These are phyloP conservation scores for Dendronephthya gigantea DNA, from an alignment of 64 coral and sea anemone species.

Conservation along the genomic window DNA sequence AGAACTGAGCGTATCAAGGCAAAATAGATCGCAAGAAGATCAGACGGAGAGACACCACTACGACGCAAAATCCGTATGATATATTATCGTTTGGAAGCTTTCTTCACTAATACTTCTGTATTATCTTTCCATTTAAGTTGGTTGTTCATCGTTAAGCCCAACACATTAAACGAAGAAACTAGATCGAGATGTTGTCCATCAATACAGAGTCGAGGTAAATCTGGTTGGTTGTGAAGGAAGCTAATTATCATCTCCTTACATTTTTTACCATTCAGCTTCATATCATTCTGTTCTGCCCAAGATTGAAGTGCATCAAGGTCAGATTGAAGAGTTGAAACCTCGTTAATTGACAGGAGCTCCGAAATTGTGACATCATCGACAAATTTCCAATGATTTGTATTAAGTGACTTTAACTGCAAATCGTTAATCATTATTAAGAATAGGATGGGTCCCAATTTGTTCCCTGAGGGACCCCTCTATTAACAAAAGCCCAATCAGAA, in stretches of 20 bases:
- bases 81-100: background rate
- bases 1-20: too few relatives aligned
- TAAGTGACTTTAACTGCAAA: background rate
- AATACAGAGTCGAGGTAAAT: background rate
- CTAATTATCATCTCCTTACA: background rate
- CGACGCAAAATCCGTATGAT: too few relatives aligned
- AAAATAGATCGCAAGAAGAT: too few relatives aligned
- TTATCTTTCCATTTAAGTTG: background rate
- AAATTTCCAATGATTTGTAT: conserved; percentile 6
- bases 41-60: too few relatives aligned
- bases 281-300: background rate
- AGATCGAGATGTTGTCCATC: background rate
- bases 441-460: background rate
- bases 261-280: background rate
- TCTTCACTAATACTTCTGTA: background rate
- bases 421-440: conserved; percentile 3
- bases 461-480: conserved; percentile 6
- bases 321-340: too few relatives aligned
- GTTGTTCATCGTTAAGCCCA: conserved; percentile 5
- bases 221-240: background rate
- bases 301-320: background rate
- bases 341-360: background rate
- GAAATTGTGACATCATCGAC: background rate
- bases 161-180: background rate
- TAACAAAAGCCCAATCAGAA: background rate